Conservation (phyloP, 1,140 invertebrate genomes). For the Polypedilum pembai region DNA sequence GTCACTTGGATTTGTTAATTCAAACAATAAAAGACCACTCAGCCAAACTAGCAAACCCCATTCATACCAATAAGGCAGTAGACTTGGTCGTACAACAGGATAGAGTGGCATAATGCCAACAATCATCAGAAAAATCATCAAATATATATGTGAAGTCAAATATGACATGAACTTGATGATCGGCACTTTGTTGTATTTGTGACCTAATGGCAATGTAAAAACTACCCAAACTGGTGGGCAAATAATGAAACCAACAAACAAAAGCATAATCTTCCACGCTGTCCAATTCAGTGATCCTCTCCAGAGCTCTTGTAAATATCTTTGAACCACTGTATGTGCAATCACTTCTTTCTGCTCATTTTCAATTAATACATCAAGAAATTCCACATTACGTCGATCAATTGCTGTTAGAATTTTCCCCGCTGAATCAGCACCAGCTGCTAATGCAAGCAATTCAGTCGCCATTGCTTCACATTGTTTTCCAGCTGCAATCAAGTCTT, state of each 20-base stretch:
- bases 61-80: slow-evolving; percentile 87
- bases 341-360: slow-evolving; percentile 98
- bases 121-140: slow-evolving; percentile 86
- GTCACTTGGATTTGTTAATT: slow-evolving; percentile 93
- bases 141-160: slow-evolving; percentile 94
- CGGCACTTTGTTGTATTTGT: slow-evolving; percentile 91
- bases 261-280: slow-evolving; percentile 85
- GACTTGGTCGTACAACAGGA: slow-evolving; percentile 62
- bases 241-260: slow-evolving; percentile 85
- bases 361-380: slow-evolving; percentile 96
- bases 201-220: slow-evolving; percentile 90
- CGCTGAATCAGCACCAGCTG: slow-evolving; percentile 87
- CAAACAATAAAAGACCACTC: slow-evolving; percentile 88
- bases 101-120: slow-evolving; percentile 87
- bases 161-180: slow-evolving; percentile 99
- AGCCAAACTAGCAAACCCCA: slow-evolving; percentile 93
- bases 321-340: slow-evolving; percentile 79
- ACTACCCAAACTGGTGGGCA: slow-evolving; percentile 94
- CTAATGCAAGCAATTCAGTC: slow-evolving; percentile 87
- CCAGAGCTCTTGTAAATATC: slow-evolving; percentile 91
- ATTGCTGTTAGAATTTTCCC: slow-evolving; percentile 84
- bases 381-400: slow-evolving; percentile 85
- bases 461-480: slow-evolving; percentile 96
- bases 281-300: slow-evolving; percentile 92
- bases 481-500: slow-evolving; percentile 89